Evolutionary conservation across 2,888 invertebrate species (phyloP).

Genomic region (Bombyx huttoni): DNA sequence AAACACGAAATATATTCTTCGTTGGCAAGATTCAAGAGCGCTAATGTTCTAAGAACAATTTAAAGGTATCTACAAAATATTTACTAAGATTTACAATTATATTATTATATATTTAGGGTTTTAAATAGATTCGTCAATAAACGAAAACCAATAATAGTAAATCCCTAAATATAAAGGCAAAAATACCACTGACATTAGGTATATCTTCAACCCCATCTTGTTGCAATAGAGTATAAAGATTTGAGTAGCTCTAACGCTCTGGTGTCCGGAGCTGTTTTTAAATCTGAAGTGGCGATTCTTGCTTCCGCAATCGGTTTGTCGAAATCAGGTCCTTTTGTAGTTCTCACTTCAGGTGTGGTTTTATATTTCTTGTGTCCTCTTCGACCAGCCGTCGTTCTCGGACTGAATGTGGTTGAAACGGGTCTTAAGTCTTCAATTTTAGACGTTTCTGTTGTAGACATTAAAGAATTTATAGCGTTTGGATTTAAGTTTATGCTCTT

Average conservation of each 20-base stretch:
- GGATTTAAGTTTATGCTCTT: conserved; percentile 47
- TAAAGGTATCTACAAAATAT: conserved; percentile 30
- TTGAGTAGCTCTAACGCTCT: conserved; percentile 86
- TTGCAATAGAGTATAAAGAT: conserved; percentile 87
- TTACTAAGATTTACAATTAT: conserved; percentile 3
- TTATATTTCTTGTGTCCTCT: conserved; percentile 52
- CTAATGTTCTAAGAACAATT: conserved; percentile 23
- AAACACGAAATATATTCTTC: neutral
- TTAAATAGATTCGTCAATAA: conserved; percentile 4
- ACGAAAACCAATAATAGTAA: conserved; percentile 1
- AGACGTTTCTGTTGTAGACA: conserved; percentile 35
- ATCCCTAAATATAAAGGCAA: conserved; percentile 34
- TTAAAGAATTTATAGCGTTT: conserved; percentile 49
- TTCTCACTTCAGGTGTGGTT: conserved; percentile 31
- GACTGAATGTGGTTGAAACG: conserved; percentile 35
- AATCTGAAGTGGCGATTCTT: conserved; percentile 38
- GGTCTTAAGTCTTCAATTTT: conserved; percentile 30
- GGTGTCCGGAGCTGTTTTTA: conserved; percentile 75
- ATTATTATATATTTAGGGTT: conserved; percentile 32
- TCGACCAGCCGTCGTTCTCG: conserved; percentile 36
- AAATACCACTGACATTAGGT: conserved; percentile 17
- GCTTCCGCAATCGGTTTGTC: conserved; percentile 57
- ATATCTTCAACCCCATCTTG: conserved; percentile 78
- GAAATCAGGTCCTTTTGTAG: conserved; percentile 25
- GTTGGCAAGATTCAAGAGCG: neutral